Percentiles rank a stretch among this genome's conserved stretches.
Evolutionary conservation across 23 tunicate species (phyloP).

Genomic region (Trididemnum clinides): DNA sequence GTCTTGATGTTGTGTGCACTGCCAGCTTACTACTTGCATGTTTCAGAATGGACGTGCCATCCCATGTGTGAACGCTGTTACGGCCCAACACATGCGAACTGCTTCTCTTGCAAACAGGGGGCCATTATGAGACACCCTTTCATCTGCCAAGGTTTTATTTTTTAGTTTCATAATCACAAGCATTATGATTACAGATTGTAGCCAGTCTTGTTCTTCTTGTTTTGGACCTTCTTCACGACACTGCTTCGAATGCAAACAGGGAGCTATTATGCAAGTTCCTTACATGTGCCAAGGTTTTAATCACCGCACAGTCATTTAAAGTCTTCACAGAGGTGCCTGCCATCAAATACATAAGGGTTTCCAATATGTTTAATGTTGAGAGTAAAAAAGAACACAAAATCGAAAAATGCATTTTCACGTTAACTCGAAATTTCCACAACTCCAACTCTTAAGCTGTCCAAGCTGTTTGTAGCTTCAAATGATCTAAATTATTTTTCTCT

Average conservation of each 20-base stretch:
- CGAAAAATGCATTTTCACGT: too few species aligned
- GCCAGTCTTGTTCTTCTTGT: slow-evolving; percentile 53
- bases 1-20: neutral
- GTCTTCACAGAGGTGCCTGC: too few species aligned
- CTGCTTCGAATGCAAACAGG: slow-evolving; percentile 65
- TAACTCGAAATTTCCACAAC: too few species aligned
- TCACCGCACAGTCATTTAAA: too few species aligned
- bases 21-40: too few species aligned
- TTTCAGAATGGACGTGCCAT: slow-evolving; percentile 79
- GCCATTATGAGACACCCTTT: slow-evolving; percentile 85
- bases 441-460: too few species aligned
- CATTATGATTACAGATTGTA: slow-evolving; percentile 68
- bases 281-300: slow-evolving; percentile 93
- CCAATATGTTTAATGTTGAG: too few species aligned
- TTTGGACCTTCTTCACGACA: slow-evolving; percentile 75
- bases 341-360: too few species aligned
- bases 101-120: slow-evolving; percentile 77
- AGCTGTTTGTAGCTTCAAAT: too few species aligned
- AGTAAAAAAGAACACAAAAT: too few species aligned
- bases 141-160: slow-evolving; percentile 77
- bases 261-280: slow-evolving; percentile 83
- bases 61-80: slow-evolving; percentile 79
- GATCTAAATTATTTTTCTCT: too few species aligned
- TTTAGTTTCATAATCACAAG: slow-evolving; percentile 8
- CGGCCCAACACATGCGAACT: slow-evolving; percentile 81